Evolutionary conservation across 2,113 vertebrate genomes (phyloP).

Genomic region (Crypturellus undulatus): DNA sequence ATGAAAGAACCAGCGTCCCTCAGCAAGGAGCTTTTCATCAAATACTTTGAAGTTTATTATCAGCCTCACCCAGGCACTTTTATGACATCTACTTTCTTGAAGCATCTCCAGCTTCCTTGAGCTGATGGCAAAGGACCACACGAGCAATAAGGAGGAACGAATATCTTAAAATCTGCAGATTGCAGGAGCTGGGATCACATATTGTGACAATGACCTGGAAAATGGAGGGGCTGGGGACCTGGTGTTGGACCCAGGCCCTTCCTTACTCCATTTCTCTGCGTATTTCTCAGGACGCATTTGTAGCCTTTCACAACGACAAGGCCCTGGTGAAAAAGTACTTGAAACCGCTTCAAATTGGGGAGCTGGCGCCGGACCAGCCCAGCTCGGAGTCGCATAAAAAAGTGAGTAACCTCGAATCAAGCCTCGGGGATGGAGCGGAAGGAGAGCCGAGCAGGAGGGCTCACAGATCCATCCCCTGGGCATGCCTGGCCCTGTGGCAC

Average conservation of each 20-base stretch:
- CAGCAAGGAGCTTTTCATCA: background rate
- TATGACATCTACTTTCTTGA: conserved; percentile 15
- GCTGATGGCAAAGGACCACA: background rate
- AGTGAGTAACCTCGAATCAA: conserved; percentile 67
- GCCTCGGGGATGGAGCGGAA: background rate
- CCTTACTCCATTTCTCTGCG: background rate
- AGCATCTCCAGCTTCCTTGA: conserved; percentile 34
- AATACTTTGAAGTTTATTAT: conserved; percentile 10
- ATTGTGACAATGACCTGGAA: background rate
- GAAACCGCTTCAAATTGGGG: conserved; percentile 80
- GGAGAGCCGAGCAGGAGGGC: background rate
- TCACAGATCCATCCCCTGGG: background rate
- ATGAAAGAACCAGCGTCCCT: conserved; percentile 2
- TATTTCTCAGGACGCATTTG: conserved; percentile 78
- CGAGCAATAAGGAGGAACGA: background rate
- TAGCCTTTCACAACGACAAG: conserved; percentile 79
- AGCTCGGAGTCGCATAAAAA: conserved; percentile 82
- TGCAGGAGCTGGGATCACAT: background rate
- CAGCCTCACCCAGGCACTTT: conserved; percentile 19
- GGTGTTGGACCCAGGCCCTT: fast-evolving
- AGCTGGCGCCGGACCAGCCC: conserved; percentile 81
- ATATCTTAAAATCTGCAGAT: background rate
- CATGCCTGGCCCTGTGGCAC: fast-evolving
- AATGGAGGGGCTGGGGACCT: background rate
- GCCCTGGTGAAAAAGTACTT: conserved; percentile 79